Percentiles rank a stretch among this genome's conserved stretches.
Conservation (phyloP, 2,888 invertebrate species). For the Heliconius ismenius region DNA sequence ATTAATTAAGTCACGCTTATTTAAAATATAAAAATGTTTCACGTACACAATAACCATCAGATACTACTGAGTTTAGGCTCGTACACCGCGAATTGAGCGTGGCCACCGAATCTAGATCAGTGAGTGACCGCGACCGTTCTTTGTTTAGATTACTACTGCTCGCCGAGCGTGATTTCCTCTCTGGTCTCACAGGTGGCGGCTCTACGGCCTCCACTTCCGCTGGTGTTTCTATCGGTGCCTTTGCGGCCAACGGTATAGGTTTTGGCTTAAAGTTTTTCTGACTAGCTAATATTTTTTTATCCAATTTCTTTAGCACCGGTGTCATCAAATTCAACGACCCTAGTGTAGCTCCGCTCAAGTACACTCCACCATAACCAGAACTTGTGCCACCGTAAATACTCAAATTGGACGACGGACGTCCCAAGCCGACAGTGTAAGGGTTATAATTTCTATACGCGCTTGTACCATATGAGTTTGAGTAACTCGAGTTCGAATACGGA, state of each 20-base stretch:
- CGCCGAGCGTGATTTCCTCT: conserved; percentile 61
- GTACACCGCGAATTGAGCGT: conserved; percentile 80
- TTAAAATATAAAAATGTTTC: conserved; percentile 41
- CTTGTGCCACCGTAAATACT: conserved; percentile 84
- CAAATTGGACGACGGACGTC: conserved; percentile 68
- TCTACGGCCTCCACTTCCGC: conserved; percentile 46
- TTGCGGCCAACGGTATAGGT: conserved; percentile 64
- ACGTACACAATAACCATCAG: conserved; percentile 93
- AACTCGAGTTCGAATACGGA: conserved; percentile 62
- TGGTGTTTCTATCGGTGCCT: conserved; percentile 54
- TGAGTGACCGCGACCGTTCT: conserved; percentile 73
- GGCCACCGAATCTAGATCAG: conserved; percentile 61
- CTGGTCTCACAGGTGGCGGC: conserved; percentile 59
- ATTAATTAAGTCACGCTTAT: background rate
- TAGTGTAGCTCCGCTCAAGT: conserved; percentile 82
- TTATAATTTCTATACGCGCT: conserved; percentile 73
- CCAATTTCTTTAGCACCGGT: conserved; percentile 78
- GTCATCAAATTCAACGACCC: conserved; percentile 82
- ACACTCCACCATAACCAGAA: conserved; percentile 86
- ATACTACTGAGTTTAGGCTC: conserved; percentile 86
- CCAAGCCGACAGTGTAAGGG: conserved; percentile 72
- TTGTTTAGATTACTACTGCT: conserved; percentile 63
- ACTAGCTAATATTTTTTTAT: conserved; percentile 74
- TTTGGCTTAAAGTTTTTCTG: conserved; percentile 78
- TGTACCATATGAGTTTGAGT: conserved; percentile 67